These are phyloP conservation scores for Ridgeia piscesae DNA, from an alignment of 1,140 invertebrate genomes.

Conservation along the genomic window DNA sequence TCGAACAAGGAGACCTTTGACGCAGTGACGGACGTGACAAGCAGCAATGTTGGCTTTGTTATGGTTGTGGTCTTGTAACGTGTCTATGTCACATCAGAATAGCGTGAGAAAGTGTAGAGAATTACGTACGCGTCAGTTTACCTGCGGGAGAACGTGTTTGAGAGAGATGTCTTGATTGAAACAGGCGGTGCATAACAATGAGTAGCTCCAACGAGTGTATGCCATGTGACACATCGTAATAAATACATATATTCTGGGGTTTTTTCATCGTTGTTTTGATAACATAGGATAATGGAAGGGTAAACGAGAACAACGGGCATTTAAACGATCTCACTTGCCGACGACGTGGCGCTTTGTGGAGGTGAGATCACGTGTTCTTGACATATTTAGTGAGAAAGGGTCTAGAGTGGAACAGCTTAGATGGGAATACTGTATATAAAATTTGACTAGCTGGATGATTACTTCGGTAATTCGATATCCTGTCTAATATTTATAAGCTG, in stretches of 20 bases:
- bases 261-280: too few species aligned
- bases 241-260: too few species aligned
- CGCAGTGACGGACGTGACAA: background rate
- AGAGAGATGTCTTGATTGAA: background rate
- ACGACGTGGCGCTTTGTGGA: background rate
- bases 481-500: too few species aligned
- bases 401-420: too few species aligned
- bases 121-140: background rate
- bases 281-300: too few species aligned
- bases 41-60: background rate
- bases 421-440: too few species aligned
- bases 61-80: background rate
- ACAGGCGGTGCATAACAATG: background rate
- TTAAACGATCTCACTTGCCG: background rate
- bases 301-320: background rate
- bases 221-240: too few species aligned
- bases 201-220: background rate
- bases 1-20: background rate
- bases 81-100: background rate
- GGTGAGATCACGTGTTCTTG: too few species aligned
- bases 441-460: too few species aligned
- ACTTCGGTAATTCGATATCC: too few species aligned
- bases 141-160: background rate
- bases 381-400: too few species aligned
- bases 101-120: background rate